These are phyloP conservation scores for Zosterops japonicus DNA, from an alignment of 2,113 vertebrate species.

Conservation along the genomic window DNA sequence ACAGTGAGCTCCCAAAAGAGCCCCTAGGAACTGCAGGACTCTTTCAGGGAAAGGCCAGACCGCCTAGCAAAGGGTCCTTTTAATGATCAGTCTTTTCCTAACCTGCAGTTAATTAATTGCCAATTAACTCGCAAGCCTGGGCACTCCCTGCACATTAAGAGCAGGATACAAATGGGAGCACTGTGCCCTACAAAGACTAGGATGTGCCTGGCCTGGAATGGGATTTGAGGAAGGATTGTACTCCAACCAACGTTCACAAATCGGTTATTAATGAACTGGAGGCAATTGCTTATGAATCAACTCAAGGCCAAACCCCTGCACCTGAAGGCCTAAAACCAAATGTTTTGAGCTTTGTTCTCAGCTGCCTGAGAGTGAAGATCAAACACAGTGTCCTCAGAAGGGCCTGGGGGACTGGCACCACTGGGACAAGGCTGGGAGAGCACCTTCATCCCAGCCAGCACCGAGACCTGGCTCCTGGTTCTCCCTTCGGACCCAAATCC, in stretches of 20 bases:
- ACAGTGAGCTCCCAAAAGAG: background rate
- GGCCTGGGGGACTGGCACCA: no score
- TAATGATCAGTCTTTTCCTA: background rate
- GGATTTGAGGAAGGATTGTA: background rate
- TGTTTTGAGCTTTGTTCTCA: background rate
- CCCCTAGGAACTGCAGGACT: background rate
- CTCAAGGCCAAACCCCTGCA: background rate
- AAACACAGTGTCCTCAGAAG: background rate
- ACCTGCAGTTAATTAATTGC: background rate
- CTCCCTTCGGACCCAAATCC: background rate
- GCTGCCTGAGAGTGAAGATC: background rate
- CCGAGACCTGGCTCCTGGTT: fast-evolving
- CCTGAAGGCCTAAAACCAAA: background rate
- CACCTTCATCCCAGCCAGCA: background rate
- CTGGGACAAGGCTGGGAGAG: background rate
- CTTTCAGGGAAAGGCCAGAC: background rate
- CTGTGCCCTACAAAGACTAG: background rate
- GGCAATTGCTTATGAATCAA: background rate
- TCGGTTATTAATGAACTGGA: background rate
- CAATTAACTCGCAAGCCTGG: background rate
- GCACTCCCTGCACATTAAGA: background rate
- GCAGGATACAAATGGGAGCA: background rate
- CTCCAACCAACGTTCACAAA: background rate
- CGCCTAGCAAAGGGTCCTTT: fast-evolving
- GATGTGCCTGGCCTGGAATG: background rate